phyloP scores from a whole-genome alignment of 2,113 vertebrate species.

The Ageneiosus marmoratus region DNA sequence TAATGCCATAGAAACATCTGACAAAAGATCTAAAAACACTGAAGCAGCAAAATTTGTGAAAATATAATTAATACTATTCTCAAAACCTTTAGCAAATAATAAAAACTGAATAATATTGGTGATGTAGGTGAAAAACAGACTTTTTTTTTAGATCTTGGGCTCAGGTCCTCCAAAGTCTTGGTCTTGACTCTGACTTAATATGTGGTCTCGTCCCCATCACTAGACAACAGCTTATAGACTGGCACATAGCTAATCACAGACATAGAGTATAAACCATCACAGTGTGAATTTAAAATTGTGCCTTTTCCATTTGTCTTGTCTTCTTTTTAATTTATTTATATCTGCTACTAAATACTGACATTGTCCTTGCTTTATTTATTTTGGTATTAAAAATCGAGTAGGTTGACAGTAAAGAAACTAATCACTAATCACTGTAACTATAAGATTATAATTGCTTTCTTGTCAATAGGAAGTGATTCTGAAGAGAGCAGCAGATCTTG shows the following conservation, averaged over 20 bases:
- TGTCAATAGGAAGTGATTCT: slow-evolving; percentile 84
- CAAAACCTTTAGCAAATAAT: too few relatives aligned
- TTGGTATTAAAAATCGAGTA: neutral
- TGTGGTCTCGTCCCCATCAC: too few relatives aligned
- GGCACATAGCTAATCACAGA: neutral
- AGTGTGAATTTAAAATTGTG: neutral
- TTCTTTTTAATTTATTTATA: neutral
- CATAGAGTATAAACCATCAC: neutral
- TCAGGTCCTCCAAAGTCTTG: too few relatives aligned
- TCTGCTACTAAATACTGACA: neutral
- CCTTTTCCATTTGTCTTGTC: neutral
- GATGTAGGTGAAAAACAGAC: too few relatives aligned
- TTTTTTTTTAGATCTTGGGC: too few relatives aligned
- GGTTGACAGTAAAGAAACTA: neutral
- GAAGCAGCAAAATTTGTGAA: too few relatives aligned
- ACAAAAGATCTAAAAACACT: too few relatives aligned
- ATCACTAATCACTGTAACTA: neutral
- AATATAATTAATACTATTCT: too few relatives aligned
- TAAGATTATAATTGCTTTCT: neutral
- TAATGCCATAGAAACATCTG: too few relatives aligned
- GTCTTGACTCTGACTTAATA: too few relatives aligned
- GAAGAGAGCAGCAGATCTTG: slow-evolving; percentile 87
- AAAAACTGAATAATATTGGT: too few relatives aligned
- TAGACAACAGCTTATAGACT: slow-evolving; percentile 35
- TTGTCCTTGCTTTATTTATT: neutral